Evolutionary conservation across 2,888 invertebrate genomes (phyloP), one percentile per base, ranked within the genome.

Genomic region (Tachina lurida): DNA sequence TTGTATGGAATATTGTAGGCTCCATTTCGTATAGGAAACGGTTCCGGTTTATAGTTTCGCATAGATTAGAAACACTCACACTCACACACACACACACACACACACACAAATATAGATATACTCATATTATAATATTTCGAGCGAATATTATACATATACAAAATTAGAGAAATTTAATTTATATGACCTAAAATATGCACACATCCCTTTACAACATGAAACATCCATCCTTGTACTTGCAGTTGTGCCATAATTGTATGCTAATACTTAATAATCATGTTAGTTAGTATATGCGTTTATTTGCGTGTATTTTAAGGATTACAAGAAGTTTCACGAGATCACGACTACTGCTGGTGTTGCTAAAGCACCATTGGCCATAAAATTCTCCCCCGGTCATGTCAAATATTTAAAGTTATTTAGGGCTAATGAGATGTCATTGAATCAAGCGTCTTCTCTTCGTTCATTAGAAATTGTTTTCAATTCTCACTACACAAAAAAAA

Each of bases 101-200:
- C 39, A 10, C 12, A 13, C 41, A 54, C 8, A 17, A 3, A 41
- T 8, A 15, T 52, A 52, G 10, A 13, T 13, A 31, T 49, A 5
- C 47, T 8, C 13, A 19, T 7, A 49, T 15, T 47, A 58, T 67
- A 43, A 76, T 54, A 79, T 65, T 58, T n/a, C 58, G 12, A 58
- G 47, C 49, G 49, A 65, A 63, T 54, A 71, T 71, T 56, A 17
- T 74, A n/a, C n/a, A n/a, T n/a, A 15, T 19, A 58, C 31, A 49
- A 58, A 73, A 41, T 74, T 49, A 58, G 73, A 80, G 73, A 80
- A 80, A 60, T 81, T 67, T 31, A 67, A 74, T 80, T 81, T 81
- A 60, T 75, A 54, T 68, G 68, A 68, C 19, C 54, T 56, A 45
- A 52, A 63, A 63, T 45, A 39, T n/a, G 19, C 60, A 58, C 54